phyloP scores from a whole-genome alignment of 2,113 vertebrate species.

The Camelus bactrianus region DNA sequence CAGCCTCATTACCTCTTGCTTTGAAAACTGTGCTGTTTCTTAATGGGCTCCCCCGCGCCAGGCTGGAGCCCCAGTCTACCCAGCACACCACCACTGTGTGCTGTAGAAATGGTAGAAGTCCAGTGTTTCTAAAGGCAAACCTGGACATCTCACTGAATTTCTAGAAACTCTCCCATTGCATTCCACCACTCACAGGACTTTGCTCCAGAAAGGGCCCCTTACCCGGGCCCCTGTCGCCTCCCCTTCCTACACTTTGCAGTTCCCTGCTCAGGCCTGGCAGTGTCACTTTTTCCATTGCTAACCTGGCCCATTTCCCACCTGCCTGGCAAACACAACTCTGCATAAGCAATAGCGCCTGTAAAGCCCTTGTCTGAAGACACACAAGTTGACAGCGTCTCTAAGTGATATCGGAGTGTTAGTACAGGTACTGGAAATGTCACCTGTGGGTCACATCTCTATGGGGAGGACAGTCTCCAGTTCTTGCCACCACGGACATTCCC shows the following conservation, averaged over 20 bases:
- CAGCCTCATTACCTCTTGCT: neutral
- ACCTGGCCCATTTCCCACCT: neutral
- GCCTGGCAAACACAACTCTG: neutral
- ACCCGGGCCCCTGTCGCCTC: rapidly evolving
- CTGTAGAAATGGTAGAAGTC: neutral
- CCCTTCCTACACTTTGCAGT: rapidly evolving
- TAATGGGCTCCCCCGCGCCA: neutral
- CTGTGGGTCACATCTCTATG: neutral
- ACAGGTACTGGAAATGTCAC: neutral
- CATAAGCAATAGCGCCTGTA: neutral
- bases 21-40: neutral
- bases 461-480: neutral
- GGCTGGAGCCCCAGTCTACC: neutral
- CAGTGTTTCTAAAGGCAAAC: neutral
- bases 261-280: neutral
- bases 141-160: neutral
- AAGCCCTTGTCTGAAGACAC: neutral
- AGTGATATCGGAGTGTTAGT: no score
- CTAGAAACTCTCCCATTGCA: neutral
- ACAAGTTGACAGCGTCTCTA: neutral
- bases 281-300: neutral
- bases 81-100: neutral
- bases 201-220: neutral
- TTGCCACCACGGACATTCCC: neutral
- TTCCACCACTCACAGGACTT: no score